Conservation (phyloP, 2,797 vertebrate species). For the Avahi laniger region DNA sequence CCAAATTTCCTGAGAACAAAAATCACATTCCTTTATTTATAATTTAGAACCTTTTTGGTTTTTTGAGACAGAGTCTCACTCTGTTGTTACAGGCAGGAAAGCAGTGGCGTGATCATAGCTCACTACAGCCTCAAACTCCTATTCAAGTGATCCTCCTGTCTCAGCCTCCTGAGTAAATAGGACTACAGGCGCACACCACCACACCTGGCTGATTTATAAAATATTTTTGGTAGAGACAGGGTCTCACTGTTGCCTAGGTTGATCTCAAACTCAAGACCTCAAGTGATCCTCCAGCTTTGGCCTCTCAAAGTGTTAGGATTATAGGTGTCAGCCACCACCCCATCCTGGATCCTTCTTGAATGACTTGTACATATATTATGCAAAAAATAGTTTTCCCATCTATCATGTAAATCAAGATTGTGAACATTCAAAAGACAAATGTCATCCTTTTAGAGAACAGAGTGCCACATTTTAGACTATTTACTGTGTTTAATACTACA, state of each 20-base stretch:
- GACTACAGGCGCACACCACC: neutral
- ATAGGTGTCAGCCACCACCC: neutral
- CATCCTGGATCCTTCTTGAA: slow-evolving; percentile 21
- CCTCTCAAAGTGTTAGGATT: neutral
- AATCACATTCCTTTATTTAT: neutral
- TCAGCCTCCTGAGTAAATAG: neutral
- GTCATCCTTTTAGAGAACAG: neutral
- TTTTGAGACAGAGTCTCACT: neutral
- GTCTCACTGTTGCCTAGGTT: neutral
- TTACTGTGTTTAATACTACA: neutral
- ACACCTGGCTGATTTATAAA: neutral
- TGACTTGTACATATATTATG: neutral
- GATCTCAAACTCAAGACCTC: neutral
- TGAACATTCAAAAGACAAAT: slow-evolving; percentile 15
- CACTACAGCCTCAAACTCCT: neutral
- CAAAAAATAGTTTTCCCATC: neutral
- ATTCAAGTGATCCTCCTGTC: neutral
- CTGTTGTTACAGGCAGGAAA: neutral
- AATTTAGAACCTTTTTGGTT: slow-evolving; percentile 20
- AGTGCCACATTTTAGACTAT: neutral
- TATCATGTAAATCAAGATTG: slow-evolving; percentile 13
- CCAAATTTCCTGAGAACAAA: slow-evolving; percentile 21
- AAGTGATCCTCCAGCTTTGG: neutral
- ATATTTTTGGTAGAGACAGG: neutral
- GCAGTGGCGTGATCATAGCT: neutral